These are phyloP conservation scores for Trachymyrmex septentrionalis DNA, from an alignment of 1,140 invertebrate genomes.

Conservation along the genomic window DNA sequence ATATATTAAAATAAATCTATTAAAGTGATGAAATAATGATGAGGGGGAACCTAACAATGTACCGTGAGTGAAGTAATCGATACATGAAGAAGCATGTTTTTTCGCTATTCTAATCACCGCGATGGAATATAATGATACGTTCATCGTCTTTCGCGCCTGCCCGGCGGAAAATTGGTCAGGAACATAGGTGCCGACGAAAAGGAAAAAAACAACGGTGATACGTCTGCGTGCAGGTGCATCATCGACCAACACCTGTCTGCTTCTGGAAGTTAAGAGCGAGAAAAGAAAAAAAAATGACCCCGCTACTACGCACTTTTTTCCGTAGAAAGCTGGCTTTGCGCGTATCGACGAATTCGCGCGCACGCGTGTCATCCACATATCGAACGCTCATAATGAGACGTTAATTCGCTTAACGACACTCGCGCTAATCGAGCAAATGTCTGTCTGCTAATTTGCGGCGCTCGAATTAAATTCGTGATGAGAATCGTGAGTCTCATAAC, in stretches of 20 bases:
- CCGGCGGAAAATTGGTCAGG: conserved; percentile 58
- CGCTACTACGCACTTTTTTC: conserved; percentile 37
- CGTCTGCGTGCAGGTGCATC: conserved; percentile 48
- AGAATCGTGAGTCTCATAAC: neutral
- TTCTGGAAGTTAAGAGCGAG: conserved; percentile 39
- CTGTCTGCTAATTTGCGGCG: conserved; percentile 29
- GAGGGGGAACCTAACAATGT: neutral
- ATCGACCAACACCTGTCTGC: conserved; percentile 57
- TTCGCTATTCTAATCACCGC: conserved; percentile 29
- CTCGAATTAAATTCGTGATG: conserved; percentile 26
- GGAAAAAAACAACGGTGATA: conserved; percentile 23
- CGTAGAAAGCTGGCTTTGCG: conserved; percentile 11
- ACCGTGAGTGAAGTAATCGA: neutral
- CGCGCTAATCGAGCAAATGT: conserved; percentile 22
- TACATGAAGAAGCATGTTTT: neutral
- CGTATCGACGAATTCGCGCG: neutral
- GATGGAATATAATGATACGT: conserved; percentile 50
- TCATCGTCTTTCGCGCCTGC: conserved; percentile 49
- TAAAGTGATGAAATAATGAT: neutral
- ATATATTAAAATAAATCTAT: neutral
- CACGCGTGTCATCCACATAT: conserved; percentile 26
- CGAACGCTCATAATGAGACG: conserved; percentile 38
- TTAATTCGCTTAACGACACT: conserved; percentile 54
- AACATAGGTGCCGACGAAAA: conserved; percentile 45
- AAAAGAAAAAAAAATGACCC: conserved; percentile 10